Percentiles rank a stretch among this genome's conserved stretches.
Conservation (phyloP, 1,140 invertebrate genomes). For the Thaumetopoea pityocampa region DNA sequence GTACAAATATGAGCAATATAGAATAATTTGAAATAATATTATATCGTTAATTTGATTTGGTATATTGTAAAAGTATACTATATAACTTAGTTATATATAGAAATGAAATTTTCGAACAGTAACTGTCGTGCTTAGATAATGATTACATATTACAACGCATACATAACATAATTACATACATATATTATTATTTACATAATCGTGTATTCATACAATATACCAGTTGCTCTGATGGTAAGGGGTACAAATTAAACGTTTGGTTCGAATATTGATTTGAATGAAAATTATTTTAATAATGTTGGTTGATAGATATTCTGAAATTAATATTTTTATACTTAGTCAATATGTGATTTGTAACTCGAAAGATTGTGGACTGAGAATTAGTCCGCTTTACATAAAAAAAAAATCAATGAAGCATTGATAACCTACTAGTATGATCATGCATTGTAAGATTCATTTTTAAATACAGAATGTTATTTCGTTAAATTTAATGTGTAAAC, state of each 20-base stretch:
- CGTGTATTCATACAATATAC: constrained; percentile 38
- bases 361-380: constrained; percentile 28
- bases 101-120: constrained; percentile 29
- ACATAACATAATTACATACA: too few relatives aligned
- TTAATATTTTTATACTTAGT: constrained; percentile 74
- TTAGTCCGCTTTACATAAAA: constrained; percentile 32
- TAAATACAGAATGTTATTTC: too few relatives aligned
- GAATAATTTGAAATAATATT: constrained; percentile 62
- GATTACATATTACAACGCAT: too few relatives aligned
- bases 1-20: constrained; percentile 75
- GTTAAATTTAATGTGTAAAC: too few relatives aligned
- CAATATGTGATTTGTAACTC: constrained; percentile 33
- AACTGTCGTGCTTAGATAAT: constrained; percentile 29
- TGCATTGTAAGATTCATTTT: too few relatives aligned
- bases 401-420: too few relatives aligned
- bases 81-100: constrained; percentile 58
- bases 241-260: constrained; percentile 70
- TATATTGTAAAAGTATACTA: constrained; percentile 60
- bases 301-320: constrained; percentile 59
- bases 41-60: constrained; percentile 55
- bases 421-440: too few relatives aligned
- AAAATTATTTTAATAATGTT: constrained; percentile 43
- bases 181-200: constrained; percentile 24
- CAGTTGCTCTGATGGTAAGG: constrained; percentile 71
- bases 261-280: constrained; percentile 55